Evolutionary conservation across 2,797 vertebrate genomes (phyloP).

Genomic region (Poecilia picta): DNA sequence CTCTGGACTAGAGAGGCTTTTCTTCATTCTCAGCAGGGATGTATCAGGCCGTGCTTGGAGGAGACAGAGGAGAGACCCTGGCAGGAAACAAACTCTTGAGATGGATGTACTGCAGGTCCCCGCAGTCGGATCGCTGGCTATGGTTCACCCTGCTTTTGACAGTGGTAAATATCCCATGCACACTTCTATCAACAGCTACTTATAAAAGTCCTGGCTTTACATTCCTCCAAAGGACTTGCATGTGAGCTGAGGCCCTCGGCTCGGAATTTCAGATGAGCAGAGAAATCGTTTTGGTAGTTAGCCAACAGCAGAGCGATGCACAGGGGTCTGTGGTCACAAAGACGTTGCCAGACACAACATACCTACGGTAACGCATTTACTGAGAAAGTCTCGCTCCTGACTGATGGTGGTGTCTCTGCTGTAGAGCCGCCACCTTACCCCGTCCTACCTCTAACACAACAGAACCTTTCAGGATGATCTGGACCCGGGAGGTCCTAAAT

Average conservation of each 20-base stretch:
- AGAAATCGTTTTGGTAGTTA: slow-evolving; percentile 51
- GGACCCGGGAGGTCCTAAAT: slow-evolving; percentile 14
- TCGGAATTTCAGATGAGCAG: slow-evolving; percentile 43
- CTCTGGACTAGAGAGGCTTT: not conserved
- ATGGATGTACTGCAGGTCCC: slow-evolving; percentile 19
- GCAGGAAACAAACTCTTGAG: not conserved
- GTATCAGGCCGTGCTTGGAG: slow-evolving; percentile 12
- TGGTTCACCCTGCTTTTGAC: slow-evolving; percentile 31
- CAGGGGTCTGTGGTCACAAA: slow-evolving; percentile 31
- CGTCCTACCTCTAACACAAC: slow-evolving; percentile 16
- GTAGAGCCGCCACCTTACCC: slow-evolving; percentile 6
- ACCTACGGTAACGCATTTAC: slow-evolving; percentile 50
- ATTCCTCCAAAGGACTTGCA: slow-evolving; percentile 65
- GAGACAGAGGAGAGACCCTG: slow-evolving; percentile 21
- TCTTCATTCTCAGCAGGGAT: not conserved
- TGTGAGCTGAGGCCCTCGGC: slow-evolving; percentile 38
- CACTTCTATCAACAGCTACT: slow-evolving; percentile 67
- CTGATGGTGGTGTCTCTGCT: slow-evolving; percentile 24
- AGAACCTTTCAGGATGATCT: slow-evolving; percentile 44
- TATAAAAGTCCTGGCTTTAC: slow-evolving; percentile 62
- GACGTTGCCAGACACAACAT: slow-evolving; percentile 56
- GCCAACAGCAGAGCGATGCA: slow-evolving; percentile 42
- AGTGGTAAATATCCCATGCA: slow-evolving; percentile 48
- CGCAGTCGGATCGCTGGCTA: slow-evolving; percentile 11
- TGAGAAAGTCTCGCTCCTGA: slow-evolving; percentile 26